Base-by-base conservation (phyloP, 2,113 vertebrate genomes). In the Nematolebias whitei region DNA sequence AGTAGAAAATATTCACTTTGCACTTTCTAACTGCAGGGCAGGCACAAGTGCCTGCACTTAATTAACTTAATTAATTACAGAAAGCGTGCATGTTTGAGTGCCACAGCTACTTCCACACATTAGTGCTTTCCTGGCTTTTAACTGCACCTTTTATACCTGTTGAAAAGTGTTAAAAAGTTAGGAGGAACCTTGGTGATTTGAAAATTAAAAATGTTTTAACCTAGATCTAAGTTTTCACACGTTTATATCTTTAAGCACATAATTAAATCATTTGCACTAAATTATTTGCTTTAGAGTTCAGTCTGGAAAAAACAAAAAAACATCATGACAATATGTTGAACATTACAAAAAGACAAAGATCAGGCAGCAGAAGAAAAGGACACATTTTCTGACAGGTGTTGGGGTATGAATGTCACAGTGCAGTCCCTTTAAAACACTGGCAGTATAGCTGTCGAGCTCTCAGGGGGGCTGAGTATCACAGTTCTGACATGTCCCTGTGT, bases 401-500 rank as follows among this genome's bases (percentile, higher is more conserved):
- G 32, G 24, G 62, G 62, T 35, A 43, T 32, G 38, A 44, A 23
- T 48, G 48, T 73, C 50, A 74, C 57, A 44, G 29, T 51, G n/a
- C 63, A 71, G 59, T 63, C 32, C 50, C 71, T 72, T 65, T 71
- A 68, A 50, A 70, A 72, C 74, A 59, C 59, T 77, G 79, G 71
- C 76, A 67, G 76, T 76, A 45, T 58, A 56, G 73, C 75, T 74
- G 69, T 74, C 68, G 39, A 2, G 71, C 32, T 62, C 23, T 68
- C 67, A 54, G 19, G 69, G 80, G 69, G 54, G 58, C 63, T 35
- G 65, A 51, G 61, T 80, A 68, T 64, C 67, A 65, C 66, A 83
- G 83, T 84, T 85, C 70, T 67, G 60, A 83, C 85, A 85, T 76
- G 86, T 88, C 79, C 79, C 71, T 48, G 75, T 83, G 83, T 84